Base-by-base conservation (phyloP, 2,888 invertebrate genomes). In the Drosophila nr. medialis region DNA sequence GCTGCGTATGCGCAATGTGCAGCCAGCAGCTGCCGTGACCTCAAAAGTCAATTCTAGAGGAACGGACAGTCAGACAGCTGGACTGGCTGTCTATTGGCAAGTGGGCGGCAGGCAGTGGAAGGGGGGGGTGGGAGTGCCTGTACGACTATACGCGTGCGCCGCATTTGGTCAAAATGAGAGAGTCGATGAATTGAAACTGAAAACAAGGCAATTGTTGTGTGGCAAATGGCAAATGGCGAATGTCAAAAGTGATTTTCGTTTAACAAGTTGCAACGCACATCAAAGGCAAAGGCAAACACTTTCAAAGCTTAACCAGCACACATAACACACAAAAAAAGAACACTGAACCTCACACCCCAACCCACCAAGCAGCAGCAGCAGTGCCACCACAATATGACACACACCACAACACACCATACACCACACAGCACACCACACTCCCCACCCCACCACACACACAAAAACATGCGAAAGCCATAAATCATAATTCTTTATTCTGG, bases 401-500 rank as follows among this genome's bases (percentile, higher is more conserved):
- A 50, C 61, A 24, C 32, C 32, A 40, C 40, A 40, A 1, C 11
- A 21, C 53, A 30, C 7, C 38, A 21, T 21, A 62, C 61, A 27
- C 18, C 29, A 13, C 18, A 24, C 29, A 29, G 29, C 29, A 7
- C 29, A 27, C 29, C 29, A 13, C 18, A 24, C 32, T 24, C 15
- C 27, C 8, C 59, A 11, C 53, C 32, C 30, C 53, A 21, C 11
- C 42, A 21, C 1, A 11, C 30, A 13, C 50, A 72, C 62, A 75
- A 67, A 71, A 90, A 80, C 86, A 86, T 86, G 84, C 86, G 84
- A 86, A 89, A 86, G 86, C 81, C 90, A 86, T 86, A 86, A 86
- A 86, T 86, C 86, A 86, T 86, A 86, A 86, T 89, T 89, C 79
- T 86, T 86, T 89, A 77, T 88, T 85, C 89, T 90, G 75, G 68